Base-by-base conservation (phyloP, 1,140 invertebrate genomes). In the Triops longicaudatus region DNA sequence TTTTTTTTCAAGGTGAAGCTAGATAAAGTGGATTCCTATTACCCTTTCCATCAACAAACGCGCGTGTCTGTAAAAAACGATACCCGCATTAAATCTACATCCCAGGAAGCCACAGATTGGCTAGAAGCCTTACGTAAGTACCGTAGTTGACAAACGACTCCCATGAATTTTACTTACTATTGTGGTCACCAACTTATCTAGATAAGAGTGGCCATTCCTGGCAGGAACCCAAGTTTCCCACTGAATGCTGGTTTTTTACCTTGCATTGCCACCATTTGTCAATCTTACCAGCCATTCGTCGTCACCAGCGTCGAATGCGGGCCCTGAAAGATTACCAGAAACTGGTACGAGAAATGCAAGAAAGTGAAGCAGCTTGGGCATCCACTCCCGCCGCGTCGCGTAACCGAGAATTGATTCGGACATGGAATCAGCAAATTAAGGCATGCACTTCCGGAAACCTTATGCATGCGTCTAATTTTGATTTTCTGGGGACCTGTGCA, bases 221-320 rank as follows among this genome's bases (percentile, higher is more conserved):
- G 63, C 31, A 88, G 50, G 91, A 93, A 76, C 87, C 91, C 0
- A 98, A 96, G 82, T 98, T 99, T 85, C 91, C 93, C 31, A 98
- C 96, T 0, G 93, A 97, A 80, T 98, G 96, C 83, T 98, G 97
- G 93, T 98, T 97, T 84, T 85, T 98, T 37, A 98, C 96, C 0
- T 86, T 98, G 14, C 93, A 97, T 83, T 93, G 92, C 82, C 95
- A 98, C 85, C 95, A 98, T 83, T 87, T 98, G 63, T 91, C 93
- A 28, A 87, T 98, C 31, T 86, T 97, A 78, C 96, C 97, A 3
- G 90, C 93, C 1, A 87, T 96, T 26, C 91, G 94, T 81, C 94
- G 93, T 75, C 95, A 98, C 83, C 92, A 94, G 81, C 87, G 93
- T 78, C 88, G 93, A 78, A 84, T 91, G 77, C 88, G 95, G 78